Evolutionary conservation across 2,113 vertebrate species (phyloP), one percentile per base, ranked within the genome.

Genomic region (Chiloscyllium plagiosum): DNA sequence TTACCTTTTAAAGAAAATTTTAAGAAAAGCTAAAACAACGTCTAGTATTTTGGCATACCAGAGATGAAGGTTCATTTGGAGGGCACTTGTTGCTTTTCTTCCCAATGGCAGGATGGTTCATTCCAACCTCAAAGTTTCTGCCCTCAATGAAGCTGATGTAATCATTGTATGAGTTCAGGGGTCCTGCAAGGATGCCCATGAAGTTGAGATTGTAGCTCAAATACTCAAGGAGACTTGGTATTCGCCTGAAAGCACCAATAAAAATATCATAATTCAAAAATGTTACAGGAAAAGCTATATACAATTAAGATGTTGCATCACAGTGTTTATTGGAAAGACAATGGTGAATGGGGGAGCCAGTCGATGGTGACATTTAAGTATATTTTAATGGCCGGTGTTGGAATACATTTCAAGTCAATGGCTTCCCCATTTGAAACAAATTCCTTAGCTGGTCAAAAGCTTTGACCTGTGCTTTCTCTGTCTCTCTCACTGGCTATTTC

Each of bases 141-240:
- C 96, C 96, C 20, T 96, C 83, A 29, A 96, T 96, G 93, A 96
- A 96, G 94, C 87, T 85, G 65, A 96, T 70, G 86, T 96, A 96
- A 68, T 96, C 96, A 50, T 96, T 96, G 68, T 95, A 96, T 3
- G 96, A 96, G 66, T 50, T 96, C 52, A 96, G 20, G 70, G 96
- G 96, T 47, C 96, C 96, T 95, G 96, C 96, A 50, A 96, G 93
- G 86, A 96, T 96, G 26, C 96, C 96, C 87, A 96, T 33, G 93
- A 96, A 96, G 86, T 96, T 96, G 4, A 96, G 95, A 2, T 65
- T 96, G 92, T 96, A 96, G 90, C 96, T 96, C 17, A 96, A 42
- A 33, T 96, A 96, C 70, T 96, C 65, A 29, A 96, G 96, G 20
- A 96, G 61, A 47, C 89, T 86, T 17, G 96, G 96, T 15, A 65